Conservation (phyloP, 2,888 invertebrate genomes). For the Amphipyra berbera region DNA sequence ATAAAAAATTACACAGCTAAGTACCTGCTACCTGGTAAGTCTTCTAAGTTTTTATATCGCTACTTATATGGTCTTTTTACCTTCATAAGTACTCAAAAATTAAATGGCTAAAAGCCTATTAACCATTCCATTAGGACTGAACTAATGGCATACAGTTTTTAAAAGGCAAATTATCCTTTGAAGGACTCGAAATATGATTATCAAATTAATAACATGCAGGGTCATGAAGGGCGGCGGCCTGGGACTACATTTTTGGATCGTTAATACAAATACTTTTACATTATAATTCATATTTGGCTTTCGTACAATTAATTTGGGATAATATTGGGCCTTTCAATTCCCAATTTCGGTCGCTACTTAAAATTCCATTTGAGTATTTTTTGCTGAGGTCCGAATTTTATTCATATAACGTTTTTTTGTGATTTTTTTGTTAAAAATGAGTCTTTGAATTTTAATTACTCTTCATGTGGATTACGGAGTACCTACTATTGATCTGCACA, state of each 20-base stretch:
- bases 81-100: neutral
- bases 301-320: conserved; percentile 47
- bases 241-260: conserved; percentile 17
- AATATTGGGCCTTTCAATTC: conserved; percentile 41
- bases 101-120: conserved; percentile 18
- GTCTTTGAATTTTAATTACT: no score
- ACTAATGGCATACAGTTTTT: neutral
- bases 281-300: conserved; percentile 40
- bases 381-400: conserved; percentile 16
- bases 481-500: no score
- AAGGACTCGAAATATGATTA: conserved; percentile 1
- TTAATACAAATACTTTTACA: conserved; percentile 26
- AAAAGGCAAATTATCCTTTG: neutral
- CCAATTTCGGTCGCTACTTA: conserved; percentile 32
- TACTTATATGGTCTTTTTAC: no score
- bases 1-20: no score
- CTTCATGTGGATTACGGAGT: no score
- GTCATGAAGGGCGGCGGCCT: conserved; percentile 15
- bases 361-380: conserved; percentile 41
- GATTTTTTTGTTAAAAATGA: no score
- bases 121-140: neutral
- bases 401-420: neutral
- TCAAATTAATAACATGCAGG: conserved; percentile 21
- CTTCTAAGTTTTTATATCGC: no score
- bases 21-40: no score